Evolutionary conservation across 2,113 vertebrate species (phyloP).

Genomic region (Ranitomeya imitator): DNA sequence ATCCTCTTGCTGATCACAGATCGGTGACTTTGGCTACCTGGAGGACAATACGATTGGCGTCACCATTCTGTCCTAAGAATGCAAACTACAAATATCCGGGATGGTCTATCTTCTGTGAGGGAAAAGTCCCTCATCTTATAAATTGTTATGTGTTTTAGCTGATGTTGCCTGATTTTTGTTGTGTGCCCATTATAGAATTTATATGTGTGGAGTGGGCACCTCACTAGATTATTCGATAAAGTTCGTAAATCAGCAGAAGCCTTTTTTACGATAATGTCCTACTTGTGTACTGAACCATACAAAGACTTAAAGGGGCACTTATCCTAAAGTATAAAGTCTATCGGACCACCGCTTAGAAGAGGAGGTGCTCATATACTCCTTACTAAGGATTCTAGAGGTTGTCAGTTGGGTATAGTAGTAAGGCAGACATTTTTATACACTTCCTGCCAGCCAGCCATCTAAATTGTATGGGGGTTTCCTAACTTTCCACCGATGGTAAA

Average conservation of each 20-base stretch:
- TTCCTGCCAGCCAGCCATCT: background rate
- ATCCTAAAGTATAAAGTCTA: background rate
- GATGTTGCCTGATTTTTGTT: constrained; percentile 13
- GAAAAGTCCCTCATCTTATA: constrained; percentile 29
- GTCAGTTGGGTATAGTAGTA: background rate
- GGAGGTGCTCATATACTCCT: background rate
- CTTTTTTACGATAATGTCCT: background rate
- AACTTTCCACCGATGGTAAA: background rate
- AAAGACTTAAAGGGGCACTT: background rate
- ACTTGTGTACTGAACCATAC: background rate
- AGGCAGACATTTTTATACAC: background rate
- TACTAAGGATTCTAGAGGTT: background rate
- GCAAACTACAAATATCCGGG: constrained; percentile 20
- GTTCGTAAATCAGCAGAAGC: background rate
- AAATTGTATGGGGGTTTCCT: background rate
- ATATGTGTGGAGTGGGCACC: background rate
- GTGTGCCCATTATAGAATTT: background rate
- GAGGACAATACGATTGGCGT: constrained; percentile 33
- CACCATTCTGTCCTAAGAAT: constrained; percentile 29
- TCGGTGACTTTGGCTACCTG: constrained; percentile 13
- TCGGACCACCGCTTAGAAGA: background rate
- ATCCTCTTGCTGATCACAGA: constrained; percentile 13
- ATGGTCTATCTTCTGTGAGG: constrained; percentile 8
- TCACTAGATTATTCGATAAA: background rate
- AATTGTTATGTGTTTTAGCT: constrained; percentile 45